Conservation (phyloP, 2,888 invertebrate genomes). For the Heterodera filipjevi region DNA sequence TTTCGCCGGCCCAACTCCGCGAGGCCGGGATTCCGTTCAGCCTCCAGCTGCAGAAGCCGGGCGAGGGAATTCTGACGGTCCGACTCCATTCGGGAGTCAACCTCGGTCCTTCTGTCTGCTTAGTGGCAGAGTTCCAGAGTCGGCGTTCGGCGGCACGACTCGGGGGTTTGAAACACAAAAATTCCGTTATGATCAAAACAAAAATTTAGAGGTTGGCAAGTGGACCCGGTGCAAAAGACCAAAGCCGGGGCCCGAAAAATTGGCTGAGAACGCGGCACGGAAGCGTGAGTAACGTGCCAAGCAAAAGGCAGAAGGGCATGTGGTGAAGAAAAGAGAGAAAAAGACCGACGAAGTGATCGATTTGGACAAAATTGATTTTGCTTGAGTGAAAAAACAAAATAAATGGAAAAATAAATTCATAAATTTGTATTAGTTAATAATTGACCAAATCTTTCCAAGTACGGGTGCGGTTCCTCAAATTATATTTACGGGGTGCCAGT, state of each 20-base stretch:
- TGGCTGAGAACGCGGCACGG: not conserved
- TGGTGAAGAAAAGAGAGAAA: too few species aligned
- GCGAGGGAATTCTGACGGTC: not conserved
- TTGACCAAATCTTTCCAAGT: not conserved
- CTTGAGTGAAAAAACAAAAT: not conserved
- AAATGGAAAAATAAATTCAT: too few species aligned
- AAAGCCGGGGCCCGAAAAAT: not conserved
- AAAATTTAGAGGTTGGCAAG: not conserved
- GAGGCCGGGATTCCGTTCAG: not conserved
- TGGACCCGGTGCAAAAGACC: not conserved
- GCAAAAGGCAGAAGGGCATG: too few species aligned
- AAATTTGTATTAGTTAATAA: not conserved
- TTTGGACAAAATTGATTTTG: not conserved
- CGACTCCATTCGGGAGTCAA: not conserved
- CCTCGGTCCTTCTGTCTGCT: not conserved
- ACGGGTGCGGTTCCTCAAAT: not conserved
- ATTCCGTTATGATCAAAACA: too few species aligned
- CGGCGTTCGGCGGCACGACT: not conserved
- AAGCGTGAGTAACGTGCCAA: not conserved
- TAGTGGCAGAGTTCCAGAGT: not conserved
- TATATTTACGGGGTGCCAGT: too few species aligned
- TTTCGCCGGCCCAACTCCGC: not conserved
- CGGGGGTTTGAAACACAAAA: too few species aligned
- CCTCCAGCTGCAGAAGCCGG: not conserved
- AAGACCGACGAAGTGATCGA: not conserved